Evolutionary conservation across 1,140 invertebrate species (phyloP).

Genomic region (Drosophila kurseongensis): DNA sequence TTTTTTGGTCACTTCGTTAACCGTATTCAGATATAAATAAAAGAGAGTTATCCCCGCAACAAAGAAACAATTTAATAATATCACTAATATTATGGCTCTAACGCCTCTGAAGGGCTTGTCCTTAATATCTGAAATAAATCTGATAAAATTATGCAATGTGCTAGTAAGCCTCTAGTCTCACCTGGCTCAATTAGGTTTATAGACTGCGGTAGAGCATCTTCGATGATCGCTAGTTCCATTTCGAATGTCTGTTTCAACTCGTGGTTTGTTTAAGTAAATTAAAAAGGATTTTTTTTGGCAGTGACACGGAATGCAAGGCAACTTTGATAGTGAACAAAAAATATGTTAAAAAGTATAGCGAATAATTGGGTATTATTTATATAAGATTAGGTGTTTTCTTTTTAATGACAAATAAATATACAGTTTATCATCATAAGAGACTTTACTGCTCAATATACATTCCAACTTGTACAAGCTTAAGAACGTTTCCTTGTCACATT

Average conservation of each 20-base stretch:
- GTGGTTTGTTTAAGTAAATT: background rate
- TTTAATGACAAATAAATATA: too few species aligned
- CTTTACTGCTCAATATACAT: background rate
- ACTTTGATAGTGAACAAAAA: background rate
- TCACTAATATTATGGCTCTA: slow-evolving; percentile 4
- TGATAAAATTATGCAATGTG: too few species aligned
- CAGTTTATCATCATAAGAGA: too few species aligned
- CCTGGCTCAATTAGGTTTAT: background rate
- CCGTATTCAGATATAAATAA: slow-evolving; percentile 21
- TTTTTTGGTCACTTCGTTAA: background rate
- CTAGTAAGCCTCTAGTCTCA: background rate
- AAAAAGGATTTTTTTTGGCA: background rate
- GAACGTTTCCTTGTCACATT: slow-evolving; percentile 58
- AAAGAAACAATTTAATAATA: slow-evolving; percentile 42
- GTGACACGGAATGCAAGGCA: slow-evolving; percentile 31
- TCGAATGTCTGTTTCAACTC: background rate
- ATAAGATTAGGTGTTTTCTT: too few species aligned
- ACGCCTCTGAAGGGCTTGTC: background rate
- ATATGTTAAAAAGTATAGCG: too few species aligned
- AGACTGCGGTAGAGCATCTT: background rate
- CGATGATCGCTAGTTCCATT: too few species aligned
- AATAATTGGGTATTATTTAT: too few species aligned
- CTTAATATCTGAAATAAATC: background rate
- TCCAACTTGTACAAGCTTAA: background rate
- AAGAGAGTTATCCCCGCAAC: background rate